Evolutionary conservation across 1,140 invertebrate genomes (phyloP).

Genomic region (Drosophila sproati): DNA sequence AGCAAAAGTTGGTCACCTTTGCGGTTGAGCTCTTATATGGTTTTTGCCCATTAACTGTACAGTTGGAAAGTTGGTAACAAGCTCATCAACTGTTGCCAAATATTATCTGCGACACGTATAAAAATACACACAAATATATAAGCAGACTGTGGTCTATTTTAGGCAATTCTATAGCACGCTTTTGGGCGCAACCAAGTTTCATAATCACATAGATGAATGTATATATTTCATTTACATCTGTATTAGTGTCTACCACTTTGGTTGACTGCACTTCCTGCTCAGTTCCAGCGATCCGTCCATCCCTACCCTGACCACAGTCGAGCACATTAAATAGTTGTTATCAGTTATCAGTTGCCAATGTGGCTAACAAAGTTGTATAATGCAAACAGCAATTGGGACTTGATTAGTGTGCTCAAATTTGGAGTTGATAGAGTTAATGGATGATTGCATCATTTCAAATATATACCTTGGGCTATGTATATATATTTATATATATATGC

Average conservation of each 20-base stretch:
- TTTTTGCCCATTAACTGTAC: slow-evolving; percentile 4
- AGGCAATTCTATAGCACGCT: slow-evolving; percentile 12
- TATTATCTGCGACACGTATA: slow-evolving; percentile 31
- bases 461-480: not conserved
- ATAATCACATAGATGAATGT: not conserved
- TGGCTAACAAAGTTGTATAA: slow-evolving; percentile 12
- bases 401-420: slow-evolving; percentile 35
- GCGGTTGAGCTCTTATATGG: not conserved
- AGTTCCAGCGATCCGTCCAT: not conserved
- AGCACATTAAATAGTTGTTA: slow-evolving; percentile 47
- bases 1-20: slow-evolving; percentile 28
- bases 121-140: slow-evolving; percentile 28
- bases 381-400: slow-evolving; percentile 29
- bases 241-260: not conserved
- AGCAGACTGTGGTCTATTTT: slow-evolving; percentile 31
- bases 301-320: slow-evolving; percentile 4
- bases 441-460: slow-evolving; percentile 6
- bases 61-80: slow-evolving; percentile 19
- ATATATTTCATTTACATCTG: not conserved
- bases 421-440: slow-evolving; percentile 5
- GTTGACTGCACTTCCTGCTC: slow-evolving; percentile 33
- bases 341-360: slow-evolving; percentile 37
- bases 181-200: slow-evolving; percentile 5
- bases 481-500: not conserved
- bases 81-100: slow-evolving; percentile 29